Evolutionary conservation across 2,113 vertebrate genomes (phyloP).

Genomic region (Platichthys stellatus): DNA sequence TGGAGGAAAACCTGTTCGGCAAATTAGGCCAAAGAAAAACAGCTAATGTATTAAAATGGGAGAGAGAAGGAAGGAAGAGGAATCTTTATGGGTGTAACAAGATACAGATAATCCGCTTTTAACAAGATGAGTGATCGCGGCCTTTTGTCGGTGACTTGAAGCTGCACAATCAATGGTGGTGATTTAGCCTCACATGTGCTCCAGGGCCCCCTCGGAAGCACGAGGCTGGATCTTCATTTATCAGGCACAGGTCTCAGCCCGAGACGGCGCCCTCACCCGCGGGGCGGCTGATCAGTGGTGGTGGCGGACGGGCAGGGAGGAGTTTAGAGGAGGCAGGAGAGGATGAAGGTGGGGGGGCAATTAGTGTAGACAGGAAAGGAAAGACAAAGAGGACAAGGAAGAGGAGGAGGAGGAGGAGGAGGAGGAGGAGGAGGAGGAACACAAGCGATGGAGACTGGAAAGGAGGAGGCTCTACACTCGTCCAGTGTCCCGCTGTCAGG

Average conservation of each 20-base stretch:
- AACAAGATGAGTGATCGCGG: constrained; percentile 83
- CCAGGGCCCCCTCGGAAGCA: constrained; percentile 48
- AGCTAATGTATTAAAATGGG: constrained; percentile 66
- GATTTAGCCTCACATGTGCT: constrained; percentile 76
- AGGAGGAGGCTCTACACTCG: constrained; percentile 19
- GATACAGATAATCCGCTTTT: constrained; percentile 83
- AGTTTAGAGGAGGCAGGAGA: constrained; percentile 5
- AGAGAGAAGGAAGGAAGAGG: constrained; percentile 51
- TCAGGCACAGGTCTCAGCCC: constrained; percentile 59
- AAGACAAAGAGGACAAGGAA: constrained; percentile 38
- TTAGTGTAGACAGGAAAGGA: constrained; percentile 31
- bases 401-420: constrained; percentile 7
- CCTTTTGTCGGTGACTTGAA: constrained; percentile 77
- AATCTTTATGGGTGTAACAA: constrained; percentile 78
- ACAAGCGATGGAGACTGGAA: constrained; percentile 1
- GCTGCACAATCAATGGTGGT: constrained; percentile 80
- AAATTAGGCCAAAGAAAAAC: constrained; percentile 71
- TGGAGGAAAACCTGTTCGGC: constrained; percentile 64
- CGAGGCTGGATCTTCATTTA: constrained; percentile 66
- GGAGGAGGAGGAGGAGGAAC: neutral
- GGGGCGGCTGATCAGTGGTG: constrained; percentile 25
- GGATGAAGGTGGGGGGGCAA: constrained; percentile 17
- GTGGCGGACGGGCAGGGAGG: constrained; percentile 19
- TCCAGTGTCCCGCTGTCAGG: constrained; percentile 63
- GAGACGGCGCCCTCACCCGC: constrained; percentile 47